A percentile compares a stretch with the other conserved stretches of the same genome.
These are phyloP conservation scores for Setipinna tenuifilis DNA, from an alignment of 2,797 vertebrate species.

Conservation along the genomic window DNA sequence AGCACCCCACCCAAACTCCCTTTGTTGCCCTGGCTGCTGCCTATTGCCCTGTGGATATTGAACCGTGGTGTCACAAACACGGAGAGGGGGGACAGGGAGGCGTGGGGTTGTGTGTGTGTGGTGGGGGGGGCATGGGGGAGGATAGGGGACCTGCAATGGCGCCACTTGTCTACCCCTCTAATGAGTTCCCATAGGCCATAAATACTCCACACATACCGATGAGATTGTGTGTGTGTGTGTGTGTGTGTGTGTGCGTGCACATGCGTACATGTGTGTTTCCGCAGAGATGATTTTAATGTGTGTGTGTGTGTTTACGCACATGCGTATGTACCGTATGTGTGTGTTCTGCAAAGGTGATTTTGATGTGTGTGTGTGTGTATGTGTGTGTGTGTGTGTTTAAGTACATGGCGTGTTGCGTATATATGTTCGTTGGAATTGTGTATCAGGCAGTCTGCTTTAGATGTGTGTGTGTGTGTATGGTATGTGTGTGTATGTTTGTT, in stretches of 20 bases:
- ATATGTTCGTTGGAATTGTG: neutral
- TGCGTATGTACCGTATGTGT: too few relatives aligned
- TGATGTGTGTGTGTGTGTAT: too few relatives aligned
- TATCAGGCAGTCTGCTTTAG: neutral
- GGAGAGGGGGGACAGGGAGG: neutral
- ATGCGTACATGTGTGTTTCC: too few relatives aligned
- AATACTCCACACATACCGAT: conserved; percentile 46
- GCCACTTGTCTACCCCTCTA: conserved; percentile 69
- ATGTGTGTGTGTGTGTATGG: neutral
- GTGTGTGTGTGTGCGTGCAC: neutral
- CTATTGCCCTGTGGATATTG: neutral
- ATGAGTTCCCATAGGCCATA: conserved; percentile 78
- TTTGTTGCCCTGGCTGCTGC: conserved; percentile 6
- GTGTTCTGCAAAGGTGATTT: too few relatives aligned
- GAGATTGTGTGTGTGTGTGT: conserved; percentile 41
- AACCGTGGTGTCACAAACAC: conserved; percentile 26
- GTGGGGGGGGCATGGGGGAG: neutral
- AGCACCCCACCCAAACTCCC: conserved; percentile 21
- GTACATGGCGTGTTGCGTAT: too few relatives aligned
- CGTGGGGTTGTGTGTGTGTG: conserved; percentile 47
- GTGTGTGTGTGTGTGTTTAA: too few relatives aligned
- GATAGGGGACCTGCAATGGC: conserved; percentile 50
- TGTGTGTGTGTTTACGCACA: too few relatives aligned
- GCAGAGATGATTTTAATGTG: too few relatives aligned
- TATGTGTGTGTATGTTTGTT: neutral